Base-by-base conservation (phyloP, 2,797 vertebrate genomes). In the Ispidina picta region DNA sequence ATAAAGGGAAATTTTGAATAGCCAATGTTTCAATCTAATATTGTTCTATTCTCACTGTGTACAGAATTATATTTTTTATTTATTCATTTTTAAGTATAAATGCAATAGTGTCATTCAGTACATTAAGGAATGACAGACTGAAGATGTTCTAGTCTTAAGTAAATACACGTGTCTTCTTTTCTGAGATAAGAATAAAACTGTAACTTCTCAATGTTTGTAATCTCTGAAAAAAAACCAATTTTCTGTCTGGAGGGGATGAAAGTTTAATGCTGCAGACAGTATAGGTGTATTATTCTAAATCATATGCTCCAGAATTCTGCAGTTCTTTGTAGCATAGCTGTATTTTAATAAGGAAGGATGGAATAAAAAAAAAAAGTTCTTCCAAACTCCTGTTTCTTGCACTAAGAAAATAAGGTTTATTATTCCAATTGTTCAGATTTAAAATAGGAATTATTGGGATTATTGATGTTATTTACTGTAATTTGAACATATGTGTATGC, bases 1-100 rank as follows among this genome's bases (percentile, higher is more conserved):
- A 97, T 95, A 97, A 98, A 97, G 76, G 91, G 83, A 79, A 68
- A 77, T 87, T 93, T 92, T 96, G 83, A 97, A 97, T 94, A 94
- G 94, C 92, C 97, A 96, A 95, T 95, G 95, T 96, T 98, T 98
- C 96, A 97, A 97, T 98, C 96, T 98, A 95, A 97, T 97, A 97
- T 96, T 96, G 94, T 97, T 96, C 64, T 49, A 44, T 41, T 86
- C 74, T 64, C 43, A 10, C 33, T 72, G 29, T 49, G 63, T 90
- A 95, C 96, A 92, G 88, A 95, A 88, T 23, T 63, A 69, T 89
- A 25, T 55, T 4, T 21, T 71, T 78, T 37, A 37, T 14, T 39
- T 39, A 23, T 28, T 85, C 83, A 86, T 92, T 88, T 89, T 92
- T 6, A 54, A 86, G 25, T 76, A 7, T 54, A 90, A 56, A 18